A percentile compares a stretch with the other conserved stretches of the same genome.
Evolutionary conservation across 2,888 invertebrate species (phyloP).

Genomic region (Allolobophora icterica): DNA sequence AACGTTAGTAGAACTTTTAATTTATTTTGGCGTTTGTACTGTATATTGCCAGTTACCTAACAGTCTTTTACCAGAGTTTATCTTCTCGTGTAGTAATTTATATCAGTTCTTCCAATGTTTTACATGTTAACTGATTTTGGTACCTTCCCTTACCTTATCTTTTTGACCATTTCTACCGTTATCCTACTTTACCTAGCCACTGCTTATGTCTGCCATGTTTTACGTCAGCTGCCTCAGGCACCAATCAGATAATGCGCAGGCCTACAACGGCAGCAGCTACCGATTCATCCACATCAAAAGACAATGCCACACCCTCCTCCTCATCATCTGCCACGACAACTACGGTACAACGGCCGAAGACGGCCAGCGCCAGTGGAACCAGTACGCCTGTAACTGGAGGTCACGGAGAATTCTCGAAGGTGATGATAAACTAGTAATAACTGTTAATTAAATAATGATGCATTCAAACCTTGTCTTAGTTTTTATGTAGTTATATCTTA

Average conservation of each 20-base stretch:
- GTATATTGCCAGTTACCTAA: too few relatives aligned
- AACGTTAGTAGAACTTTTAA: too few relatives aligned
- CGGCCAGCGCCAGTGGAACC: slow-evolving; percentile 32
- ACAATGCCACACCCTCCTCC: slow-evolving; percentile 23
- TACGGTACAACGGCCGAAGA: slow-evolving; percentile 32
- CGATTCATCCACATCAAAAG: background rate
- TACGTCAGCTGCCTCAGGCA: slow-evolving; percentile 19
- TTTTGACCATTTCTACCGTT: background rate
- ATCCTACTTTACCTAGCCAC: background rate
- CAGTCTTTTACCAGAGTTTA: too few relatives aligned
- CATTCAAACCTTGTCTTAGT: background rate
- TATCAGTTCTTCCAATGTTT: too few relatives aligned
- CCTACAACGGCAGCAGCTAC: background rate
- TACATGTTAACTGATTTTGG: too few relatives aligned
- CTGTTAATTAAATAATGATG: background rate
- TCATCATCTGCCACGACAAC: slow-evolving; percentile 25
- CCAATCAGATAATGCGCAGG: background rate
- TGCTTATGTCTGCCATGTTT: background rate
- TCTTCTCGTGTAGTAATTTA: too few relatives aligned
- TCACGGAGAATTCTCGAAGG: slow-evolving; percentile 27
- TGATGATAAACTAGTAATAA: background rate
- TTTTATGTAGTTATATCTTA: background rate
- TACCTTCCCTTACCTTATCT: too few relatives aligned
- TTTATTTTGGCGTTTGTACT: too few relatives aligned
- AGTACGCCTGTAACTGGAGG: slow-evolving; percentile 33